Base-by-base conservation (phyloP, 37 sponge, comb jelly and placozoan species). In the Halisarca cf. caerulea region DNA sequence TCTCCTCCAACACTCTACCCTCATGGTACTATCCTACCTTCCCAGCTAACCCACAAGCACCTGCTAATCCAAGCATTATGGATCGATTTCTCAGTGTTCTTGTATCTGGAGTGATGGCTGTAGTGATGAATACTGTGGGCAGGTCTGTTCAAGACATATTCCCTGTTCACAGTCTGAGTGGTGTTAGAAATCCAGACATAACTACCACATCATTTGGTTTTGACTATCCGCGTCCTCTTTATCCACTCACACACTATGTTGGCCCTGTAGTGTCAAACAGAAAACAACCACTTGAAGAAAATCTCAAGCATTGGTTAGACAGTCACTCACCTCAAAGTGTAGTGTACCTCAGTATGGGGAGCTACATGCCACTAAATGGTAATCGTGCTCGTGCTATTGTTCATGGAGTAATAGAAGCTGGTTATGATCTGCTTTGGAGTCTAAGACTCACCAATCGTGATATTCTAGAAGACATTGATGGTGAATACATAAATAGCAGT, bases 311-410 rank as follows among this genome's bases (percentile, higher is more conserved):
- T 3, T 74, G 85, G 77, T 37, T 85, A 44, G 59, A 85, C 64
- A 40, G 32, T 28, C 75, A 77, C 59, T 21, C 77, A 17, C 58
- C 42, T 2, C 39, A 58, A 7, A 61, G 45, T 60, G 78, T 85
- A 0, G 27, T 85, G 23, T 85, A 85, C 45, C 33, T 85, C 28
- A 77, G 85, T 39, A 85, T 75, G 85, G 85, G 85, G 33, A 77
- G 78, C 32, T 23, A 39, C 7, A 32, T 23, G 21, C 14, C 11
- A 9, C 3, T 85, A 39, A 77, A 61, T 2, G 23, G 28, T 20
- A 3, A 59, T 23, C 2, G 23, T 38, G 85, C 78, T 3, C 24
- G 15, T n/a, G 17, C 41, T 27, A 58, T 85, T 18, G 34, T 85
- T 20, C 34, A 28, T 25, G 51, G 61, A 20, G 35, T 75, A 17